phyloP scores from a whole-genome alignment of 2,113 vertebrate species.

The Tricholaema leucomelas region DNA sequence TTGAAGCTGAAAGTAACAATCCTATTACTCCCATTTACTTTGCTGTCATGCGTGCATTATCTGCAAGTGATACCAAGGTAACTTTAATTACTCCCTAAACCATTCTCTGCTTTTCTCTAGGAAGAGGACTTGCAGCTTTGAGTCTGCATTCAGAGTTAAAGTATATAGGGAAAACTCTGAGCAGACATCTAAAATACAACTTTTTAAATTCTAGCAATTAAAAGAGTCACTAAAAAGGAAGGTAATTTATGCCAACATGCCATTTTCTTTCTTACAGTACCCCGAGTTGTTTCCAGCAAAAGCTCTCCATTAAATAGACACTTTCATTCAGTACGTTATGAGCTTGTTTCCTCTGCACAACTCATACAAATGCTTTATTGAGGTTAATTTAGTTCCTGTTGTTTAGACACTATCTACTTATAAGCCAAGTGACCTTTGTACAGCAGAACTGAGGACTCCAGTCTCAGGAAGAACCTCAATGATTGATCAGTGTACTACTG shows the following conservation, averaged over 20 bases:
- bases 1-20: neutral
- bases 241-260: neutral
- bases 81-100: neutral
- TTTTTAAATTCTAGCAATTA: neutral
- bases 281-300: neutral
- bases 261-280: neutral
- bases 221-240: neutral
- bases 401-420: constrained; percentile 19
- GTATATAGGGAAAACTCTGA: neutral
- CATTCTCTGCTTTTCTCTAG: neutral
- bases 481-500: neutral
- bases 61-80: neutral
- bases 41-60: neutral
- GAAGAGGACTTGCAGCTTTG: neutral
- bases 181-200: neutral
- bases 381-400: neutral
- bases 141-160: neutral
- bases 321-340: neutral
- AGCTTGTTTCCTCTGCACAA: neutral
- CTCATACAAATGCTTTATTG: neutral
- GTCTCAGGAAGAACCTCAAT: neutral
- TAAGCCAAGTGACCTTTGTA: constrained; percentile 29
- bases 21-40: neutral
- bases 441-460: neutral
- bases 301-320: neutral